Evolutionary conservation across 2,797 vertebrate genomes (phyloP).

Genomic region (Cossypha niveicapilla): DNA sequence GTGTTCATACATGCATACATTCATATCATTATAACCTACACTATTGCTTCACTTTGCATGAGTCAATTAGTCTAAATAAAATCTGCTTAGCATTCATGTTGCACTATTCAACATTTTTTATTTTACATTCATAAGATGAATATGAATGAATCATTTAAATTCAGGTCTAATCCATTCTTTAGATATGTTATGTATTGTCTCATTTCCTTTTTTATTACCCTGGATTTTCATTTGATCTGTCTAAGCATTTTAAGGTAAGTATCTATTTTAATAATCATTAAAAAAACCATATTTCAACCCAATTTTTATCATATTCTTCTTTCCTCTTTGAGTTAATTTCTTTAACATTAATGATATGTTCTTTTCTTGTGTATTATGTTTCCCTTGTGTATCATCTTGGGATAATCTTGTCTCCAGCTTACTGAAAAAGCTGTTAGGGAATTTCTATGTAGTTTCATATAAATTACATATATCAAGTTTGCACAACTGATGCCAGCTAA

Average conservation of each 20-base stretch:
- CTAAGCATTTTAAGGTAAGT: background rate
- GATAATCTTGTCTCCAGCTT: background rate
- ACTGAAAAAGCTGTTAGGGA: background rate
- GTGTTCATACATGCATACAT: background rate
- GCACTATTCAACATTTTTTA: background rate
- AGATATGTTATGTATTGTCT: background rate
- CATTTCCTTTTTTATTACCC: background rate
- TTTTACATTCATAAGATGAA: background rate
- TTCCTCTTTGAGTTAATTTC: background rate
- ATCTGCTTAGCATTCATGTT: background rate
- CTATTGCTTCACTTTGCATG: background rate
- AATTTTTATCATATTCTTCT: background rate
- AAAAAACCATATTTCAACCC: background rate
- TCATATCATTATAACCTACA: background rate
- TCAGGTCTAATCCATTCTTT: background rate
- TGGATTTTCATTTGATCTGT: constrained; percentile 16
- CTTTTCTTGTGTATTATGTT: background rate
- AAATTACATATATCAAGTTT: background rate
- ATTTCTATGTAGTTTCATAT: background rate
- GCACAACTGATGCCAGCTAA: background rate
- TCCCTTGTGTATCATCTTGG: background rate
- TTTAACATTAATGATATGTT: background rate
- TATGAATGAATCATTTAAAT: constrained; percentile 15
- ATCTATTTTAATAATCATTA: background rate
- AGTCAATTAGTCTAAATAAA: background rate